Percentiles rank a stretch among this genome's conserved stretches.
phyloP scores from a whole-genome alignment of 92 coral and sea anemone species.

The Siderastrea radians region DNA sequence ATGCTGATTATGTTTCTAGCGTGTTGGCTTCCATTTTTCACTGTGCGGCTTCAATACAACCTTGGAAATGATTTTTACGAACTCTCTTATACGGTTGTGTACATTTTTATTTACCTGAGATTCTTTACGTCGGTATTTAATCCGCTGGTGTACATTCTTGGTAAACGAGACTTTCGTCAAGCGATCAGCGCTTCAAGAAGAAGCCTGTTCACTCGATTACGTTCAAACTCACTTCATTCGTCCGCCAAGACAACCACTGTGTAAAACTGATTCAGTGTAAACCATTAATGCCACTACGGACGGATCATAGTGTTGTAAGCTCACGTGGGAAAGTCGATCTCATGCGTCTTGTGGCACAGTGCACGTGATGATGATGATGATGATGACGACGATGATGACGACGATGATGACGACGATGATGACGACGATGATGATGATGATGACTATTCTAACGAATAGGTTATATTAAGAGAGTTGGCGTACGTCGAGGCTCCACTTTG shows the following conservation, averaged over 20 bases:
- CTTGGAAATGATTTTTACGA: slow-evolving; percentile 38
- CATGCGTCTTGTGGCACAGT: neutral
- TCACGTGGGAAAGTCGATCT: neutral
- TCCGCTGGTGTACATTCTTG: slow-evolving; percentile 79
- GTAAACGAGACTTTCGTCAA: slow-evolving; percentile 83
- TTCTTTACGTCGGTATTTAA: slow-evolving; percentile 79
- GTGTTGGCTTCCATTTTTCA: slow-evolving; percentile 73
- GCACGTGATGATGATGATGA: neutral
- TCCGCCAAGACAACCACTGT: slow-evolving; percentile 48
- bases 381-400: too few species aligned
- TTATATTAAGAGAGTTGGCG: too few species aligned
- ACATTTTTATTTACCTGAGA: slow-evolving; percentile 48
- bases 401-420: too few species aligned
- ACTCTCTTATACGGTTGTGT: slow-evolving; percentile 32
- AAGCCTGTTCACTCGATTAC: neutral
- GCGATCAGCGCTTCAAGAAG: slow-evolving; percentile 45
- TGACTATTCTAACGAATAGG: too few species aligned
- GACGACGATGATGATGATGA: too few species aligned
- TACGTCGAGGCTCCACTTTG: too few species aligned
- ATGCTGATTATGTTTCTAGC: slow-evolving; percentile 56
- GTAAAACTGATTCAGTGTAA: neutral
- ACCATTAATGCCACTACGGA: neutral
- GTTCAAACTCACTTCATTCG: slow-evolving; percentile 28
- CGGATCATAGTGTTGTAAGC: neutral
- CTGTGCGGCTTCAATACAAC: slow-evolving; percentile 60